phyloP scores from a whole-genome alignment of 1,140 invertebrate genomes.

The Thaumetopoea pityocampa region DNA sequence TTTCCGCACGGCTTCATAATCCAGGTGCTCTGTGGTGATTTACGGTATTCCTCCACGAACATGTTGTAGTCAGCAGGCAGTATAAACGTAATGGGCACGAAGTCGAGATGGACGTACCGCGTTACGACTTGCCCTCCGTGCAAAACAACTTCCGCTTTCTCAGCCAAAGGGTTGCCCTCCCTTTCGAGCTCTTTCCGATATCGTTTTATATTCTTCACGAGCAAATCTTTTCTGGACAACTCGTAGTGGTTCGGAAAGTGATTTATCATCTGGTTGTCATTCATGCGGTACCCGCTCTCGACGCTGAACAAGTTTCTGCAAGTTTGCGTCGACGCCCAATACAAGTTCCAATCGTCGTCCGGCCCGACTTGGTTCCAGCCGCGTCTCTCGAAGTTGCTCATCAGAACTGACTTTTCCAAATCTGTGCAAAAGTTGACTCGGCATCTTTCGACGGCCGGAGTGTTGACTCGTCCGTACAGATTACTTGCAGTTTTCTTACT shows the following conservation, averaged over 20 bases:
- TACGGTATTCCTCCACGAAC: constrained; percentile 96
- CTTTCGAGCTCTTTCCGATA: constrained; percentile 94
- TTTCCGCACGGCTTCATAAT: constrained; percentile 93
- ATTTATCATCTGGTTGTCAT: constrained; percentile 94
- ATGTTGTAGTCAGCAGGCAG: constrained; percentile 96
- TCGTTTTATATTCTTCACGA: constrained; percentile 96
- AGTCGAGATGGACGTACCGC: constrained; percentile 90
- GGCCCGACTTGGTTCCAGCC: constrained; percentile 94
- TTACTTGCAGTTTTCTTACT: constrained; percentile 10
- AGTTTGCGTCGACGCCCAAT: constrained; percentile 95
- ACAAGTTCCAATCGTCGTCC: constrained; percentile 98
- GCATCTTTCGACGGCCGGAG: constrained; percentile 18
- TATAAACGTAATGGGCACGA: constrained; percentile 95
- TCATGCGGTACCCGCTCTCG: constrained; percentile 93
- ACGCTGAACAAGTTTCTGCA: constrained; percentile 94
- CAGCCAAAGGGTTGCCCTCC: constrained; percentile 91
- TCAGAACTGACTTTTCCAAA: constrained; percentile 95
- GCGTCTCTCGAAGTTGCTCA: constrained; percentile 94
- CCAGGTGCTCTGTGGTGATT: constrained; percentile 89
- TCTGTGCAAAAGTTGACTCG: constrained; percentile 89
- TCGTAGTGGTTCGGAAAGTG: constrained; percentile 89
- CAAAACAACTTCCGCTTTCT: constrained; percentile 74
- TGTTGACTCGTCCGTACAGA: constrained; percentile 14
- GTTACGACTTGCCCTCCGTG: constrained; percentile 81
- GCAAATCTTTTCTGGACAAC: constrained; percentile 83